A percentile compares a stretch with the other conserved stretches of the same genome.
These are phyloP conservation scores for Diploptera punctata DNA, from an alignment of 2,888 invertebrate genomes.

Conservation along the genomic window DNA sequence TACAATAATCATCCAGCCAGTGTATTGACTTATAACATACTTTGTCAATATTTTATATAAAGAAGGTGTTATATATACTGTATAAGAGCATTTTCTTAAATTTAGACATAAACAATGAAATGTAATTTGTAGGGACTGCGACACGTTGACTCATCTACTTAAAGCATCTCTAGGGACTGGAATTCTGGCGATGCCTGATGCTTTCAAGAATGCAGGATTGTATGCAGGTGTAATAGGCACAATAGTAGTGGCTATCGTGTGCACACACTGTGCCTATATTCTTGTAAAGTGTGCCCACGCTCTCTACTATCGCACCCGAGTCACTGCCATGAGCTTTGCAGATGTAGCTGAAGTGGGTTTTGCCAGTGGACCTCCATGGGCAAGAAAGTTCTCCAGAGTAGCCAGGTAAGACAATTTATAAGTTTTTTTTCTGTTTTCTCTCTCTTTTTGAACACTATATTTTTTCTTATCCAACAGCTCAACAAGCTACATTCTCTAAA, in stretches of 20 bases:
- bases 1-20: too few relatives aligned
- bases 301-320: conserved; percentile 73
- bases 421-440: too few relatives aligned
- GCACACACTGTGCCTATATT: conserved; percentile 95
- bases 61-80: too few relatives aligned
- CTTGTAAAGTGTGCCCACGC: conserved; percentile 86
- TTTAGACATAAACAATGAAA: too few relatives aligned
- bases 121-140: conserved; percentile 81
- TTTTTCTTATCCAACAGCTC: background rate
- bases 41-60: too few relatives aligned
- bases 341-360: conserved; percentile 86
- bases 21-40: too few relatives aligned
- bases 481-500: too few relatives aligned
- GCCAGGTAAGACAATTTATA: conserved; percentile 68
- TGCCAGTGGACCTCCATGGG: conserved; percentile 74
- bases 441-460: background rate
- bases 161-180: conserved; percentile 98
- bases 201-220: conserved; percentile 88
- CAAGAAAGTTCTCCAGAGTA: conserved; percentile 65
- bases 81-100: too few relatives aligned
- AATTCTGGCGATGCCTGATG: conserved; percentile 92
- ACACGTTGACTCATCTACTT: conserved; percentile 90
- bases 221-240: conserved; percentile 84
- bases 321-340: conserved; percentile 81
- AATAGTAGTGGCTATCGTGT: conserved; percentile 83